These are phyloP conservation scores for Chironomus riparius DNA, from an alignment of 2,888 invertebrate species.

Conservation along the genomic window DNA sequence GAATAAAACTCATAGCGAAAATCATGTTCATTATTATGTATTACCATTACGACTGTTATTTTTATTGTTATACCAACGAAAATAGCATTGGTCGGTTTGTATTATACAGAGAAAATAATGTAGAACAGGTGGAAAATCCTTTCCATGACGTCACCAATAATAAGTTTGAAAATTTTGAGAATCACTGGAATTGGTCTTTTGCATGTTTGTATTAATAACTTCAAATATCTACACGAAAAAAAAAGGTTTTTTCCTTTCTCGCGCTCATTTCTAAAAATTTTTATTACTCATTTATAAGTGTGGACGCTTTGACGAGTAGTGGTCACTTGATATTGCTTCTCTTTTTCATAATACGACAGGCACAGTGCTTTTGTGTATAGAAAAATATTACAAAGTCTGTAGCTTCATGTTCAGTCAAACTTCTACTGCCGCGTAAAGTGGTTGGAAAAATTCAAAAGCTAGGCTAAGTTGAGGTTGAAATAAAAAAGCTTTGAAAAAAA, in stretches of 20 bases:
- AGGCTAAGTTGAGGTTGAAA: no score
- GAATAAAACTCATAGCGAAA: no score
- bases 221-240: no score
- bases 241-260: not conserved
- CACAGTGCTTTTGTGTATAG: not conserved
- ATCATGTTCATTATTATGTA: no score
- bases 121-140: slow-evolving; percentile 4
- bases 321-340: slow-evolving; percentile 2
- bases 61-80: no score
- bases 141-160: not conserved
- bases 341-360: not conserved
- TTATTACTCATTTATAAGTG: not conserved
- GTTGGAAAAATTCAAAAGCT: not conserved
- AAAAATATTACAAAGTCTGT: not conserved
- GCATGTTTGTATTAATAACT: not conserved
- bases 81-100: no score
- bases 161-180: not conserved
- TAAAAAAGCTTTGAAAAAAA: no score
- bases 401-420: not conserved
- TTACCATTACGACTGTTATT: no score
- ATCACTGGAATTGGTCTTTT: not conserved
- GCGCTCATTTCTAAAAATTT: not conserved
- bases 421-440: slow-evolving; percentile 1
- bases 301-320: not conserved
- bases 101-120: not conserved